phyloP scores from a whole-genome alignment of 2,888 invertebrate genomes.

The Aromia moschata region DNA sequence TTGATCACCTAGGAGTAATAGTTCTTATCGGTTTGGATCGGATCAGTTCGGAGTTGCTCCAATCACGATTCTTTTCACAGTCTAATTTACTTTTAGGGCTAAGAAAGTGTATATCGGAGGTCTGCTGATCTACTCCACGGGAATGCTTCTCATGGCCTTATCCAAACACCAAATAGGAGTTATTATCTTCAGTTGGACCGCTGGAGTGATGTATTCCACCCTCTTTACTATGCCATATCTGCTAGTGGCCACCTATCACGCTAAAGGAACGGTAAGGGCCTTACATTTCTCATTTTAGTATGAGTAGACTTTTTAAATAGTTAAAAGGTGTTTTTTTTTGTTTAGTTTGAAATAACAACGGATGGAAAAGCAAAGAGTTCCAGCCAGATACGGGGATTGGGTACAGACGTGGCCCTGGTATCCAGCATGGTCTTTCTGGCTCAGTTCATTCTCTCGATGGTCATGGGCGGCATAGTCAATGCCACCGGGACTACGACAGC shows the following conservation, averaged over 20 bases:
- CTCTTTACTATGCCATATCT: constrained; percentile 97
- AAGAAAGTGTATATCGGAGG: constrained; percentile 89
- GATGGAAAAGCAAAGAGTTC: constrained; percentile 68
- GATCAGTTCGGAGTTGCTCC: no score
- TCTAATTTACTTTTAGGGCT: constrained; percentile 72
- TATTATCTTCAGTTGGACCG: constrained; percentile 89
- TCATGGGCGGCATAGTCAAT: constrained; percentile 86
- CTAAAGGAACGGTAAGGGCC: constrained; percentile 87
- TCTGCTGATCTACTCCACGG: constrained; percentile 85
- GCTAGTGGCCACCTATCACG: constrained; percentile 92
- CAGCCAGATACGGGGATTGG: constrained; percentile 83
- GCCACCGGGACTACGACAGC: constrained; percentile 86
- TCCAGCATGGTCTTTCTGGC: constrained; percentile 95
- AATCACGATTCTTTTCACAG: no score
- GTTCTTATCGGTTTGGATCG: no score
- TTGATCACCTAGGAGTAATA: no score
- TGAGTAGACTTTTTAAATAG: no score
- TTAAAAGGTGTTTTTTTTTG: no score
- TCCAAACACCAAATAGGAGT: constrained; percentile 81
- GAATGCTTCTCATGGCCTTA: constrained; percentile 88
- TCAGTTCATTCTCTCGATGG: constrained; percentile 88
- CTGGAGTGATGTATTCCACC: constrained; percentile 97
- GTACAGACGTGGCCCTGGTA: constrained; percentile 94
- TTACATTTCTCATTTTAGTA: no score
- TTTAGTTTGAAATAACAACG: constrained; percentile 70